Evolutionary conservation across 2,888 invertebrate genomes (phyloP), one percentile per base, ranked within the genome.

Genomic region (Rhaphigaster nebulosa): DNA sequence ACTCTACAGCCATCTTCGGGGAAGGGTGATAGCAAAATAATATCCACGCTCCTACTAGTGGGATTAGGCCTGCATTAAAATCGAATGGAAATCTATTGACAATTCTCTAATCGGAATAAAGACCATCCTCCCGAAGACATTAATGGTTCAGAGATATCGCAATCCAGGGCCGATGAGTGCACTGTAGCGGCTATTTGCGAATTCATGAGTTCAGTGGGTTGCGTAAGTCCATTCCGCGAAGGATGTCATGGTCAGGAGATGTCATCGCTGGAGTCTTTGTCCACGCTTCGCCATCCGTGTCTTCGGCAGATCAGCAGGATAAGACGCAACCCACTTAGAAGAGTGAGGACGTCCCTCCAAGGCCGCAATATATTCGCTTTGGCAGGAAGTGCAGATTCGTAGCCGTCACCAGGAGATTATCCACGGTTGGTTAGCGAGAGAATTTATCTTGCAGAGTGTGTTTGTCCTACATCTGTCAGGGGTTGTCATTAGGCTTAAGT

Each of bases 251-350:
- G 84, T 84, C 84, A 50, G 23, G 45, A 45, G 45, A 84, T 41
- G 45, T 45, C 45, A 41, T 50, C 45, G 84, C 41, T 50, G 84
- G 80, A 80, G 38, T 18, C 84, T 84, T 84, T 84, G 84, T 84
- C 45, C 84, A 18, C n/a, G 45, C 45, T n/a, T 45, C n/a, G 84
- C 84, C 84, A 84, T 50, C 84, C 84, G 84, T 84, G 45, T 84
- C 84, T 84, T 84, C 84, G 23, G n/a, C 45, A 84, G 84, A 84
- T 84, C 84, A 26, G 13, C 12, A n/a, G 45, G 84, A 84, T 84
- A 84, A 84, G 84, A n/a, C 2, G 45, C 41, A 50, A 26, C 84
- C 84, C 45, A 84, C 84, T 45, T 50, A 45, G 12, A 34, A 4
- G 65, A 65, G 65, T 12, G n/a, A 18, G 80, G 80, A 38, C 41